These are phyloP conservation scores for Fregata magnificens DNA, from an alignment of 2,113 vertebrate species.

Conservation along the genomic window DNA sequence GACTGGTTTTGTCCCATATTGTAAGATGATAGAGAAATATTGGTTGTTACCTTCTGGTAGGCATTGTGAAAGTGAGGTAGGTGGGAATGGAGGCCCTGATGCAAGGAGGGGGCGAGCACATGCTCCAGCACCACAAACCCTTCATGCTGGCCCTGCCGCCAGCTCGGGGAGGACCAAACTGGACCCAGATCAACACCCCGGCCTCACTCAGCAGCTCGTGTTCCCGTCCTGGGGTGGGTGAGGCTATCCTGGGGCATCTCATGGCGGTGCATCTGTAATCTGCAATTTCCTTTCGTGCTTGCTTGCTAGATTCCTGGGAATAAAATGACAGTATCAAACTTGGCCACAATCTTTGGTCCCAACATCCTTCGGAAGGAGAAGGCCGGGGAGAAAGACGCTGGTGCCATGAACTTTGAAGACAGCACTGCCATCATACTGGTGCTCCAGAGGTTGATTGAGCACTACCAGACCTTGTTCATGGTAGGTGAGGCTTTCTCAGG, in stretches of 20 bases:
- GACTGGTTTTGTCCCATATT: background rate
- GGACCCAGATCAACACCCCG: rapidly evolving
- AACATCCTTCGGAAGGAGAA: slow-evolving; percentile 86
- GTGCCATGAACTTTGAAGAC: slow-evolving; percentile 81
- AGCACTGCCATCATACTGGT: slow-evolving; percentile 85
- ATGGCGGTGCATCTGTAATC: background rate
- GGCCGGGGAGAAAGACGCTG: slow-evolving; percentile 71
- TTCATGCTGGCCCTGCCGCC: background rate
- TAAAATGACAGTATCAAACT: slow-evolving; percentile 90
- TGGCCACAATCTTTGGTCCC: slow-evolving; percentile 92
- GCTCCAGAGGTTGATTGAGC: slow-evolving; percentile 85
- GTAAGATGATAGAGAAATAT: background rate
- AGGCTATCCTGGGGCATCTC: background rate
- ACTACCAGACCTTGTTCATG: slow-evolving; percentile 83
- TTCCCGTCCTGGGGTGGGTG: background rate
- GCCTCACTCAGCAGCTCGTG: background rate
- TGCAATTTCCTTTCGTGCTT: background rate
- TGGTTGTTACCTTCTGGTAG: background rate
- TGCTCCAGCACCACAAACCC: background rate
- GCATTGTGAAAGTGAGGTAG: background rate
- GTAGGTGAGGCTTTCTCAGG: slow-evolving; percentile 55
- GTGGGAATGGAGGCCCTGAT: background rate
- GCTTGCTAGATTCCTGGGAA: slow-evolving; percentile 84
- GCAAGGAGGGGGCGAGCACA: background rate
- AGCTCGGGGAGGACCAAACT: background rate